Evolutionary conservation across 1,140 invertebrate genomes (phyloP).

Genomic region (Pseudomyrmex gracilis): DNA sequence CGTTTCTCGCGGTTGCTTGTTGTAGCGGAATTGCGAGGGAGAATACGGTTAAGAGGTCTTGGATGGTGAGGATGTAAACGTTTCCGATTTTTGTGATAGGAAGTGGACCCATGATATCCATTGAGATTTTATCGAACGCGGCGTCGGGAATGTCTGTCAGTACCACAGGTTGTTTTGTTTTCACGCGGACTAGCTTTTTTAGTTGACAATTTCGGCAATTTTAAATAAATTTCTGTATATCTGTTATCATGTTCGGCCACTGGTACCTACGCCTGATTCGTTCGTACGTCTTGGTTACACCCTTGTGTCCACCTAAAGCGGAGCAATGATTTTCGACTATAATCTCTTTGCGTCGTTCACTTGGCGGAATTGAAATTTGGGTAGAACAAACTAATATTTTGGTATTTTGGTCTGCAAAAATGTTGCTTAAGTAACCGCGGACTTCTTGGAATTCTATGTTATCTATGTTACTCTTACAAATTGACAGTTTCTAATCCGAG

Average conservation of each 20-base stretch:
- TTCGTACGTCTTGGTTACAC: not conserved
- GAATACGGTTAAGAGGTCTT: constrained; percentile 18
- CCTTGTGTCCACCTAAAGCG: not conserved
- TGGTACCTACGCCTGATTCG: not conserved
- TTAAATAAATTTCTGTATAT: not conserved
- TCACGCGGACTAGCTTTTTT: not conserved
- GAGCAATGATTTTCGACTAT: not conserved
- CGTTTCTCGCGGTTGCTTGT: not conserved
- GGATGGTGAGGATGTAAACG: not conserved
- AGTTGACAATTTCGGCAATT: not conserved
- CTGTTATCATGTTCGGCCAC: not conserved
- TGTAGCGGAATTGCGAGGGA: not conserved
- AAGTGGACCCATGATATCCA: not conserved
- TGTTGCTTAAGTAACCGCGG: too few species aligned
- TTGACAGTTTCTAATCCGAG: too few species aligned
- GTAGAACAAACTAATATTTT: not conserved
- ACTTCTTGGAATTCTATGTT: too few species aligned
- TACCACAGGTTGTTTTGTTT: not conserved
- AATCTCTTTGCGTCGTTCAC: not conserved
- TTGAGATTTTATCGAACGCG: not conserved
- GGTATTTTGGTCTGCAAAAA: too few species aligned
- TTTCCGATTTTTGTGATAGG: not conserved
- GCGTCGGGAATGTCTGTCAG: not conserved
- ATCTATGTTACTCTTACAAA: too few species aligned
- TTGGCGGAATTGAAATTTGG: not conserved